Percentiles rank a stretch among this genome's conserved stretches.
phyloP scores from a whole-genome alignment of 2,888 invertebrate genomes.

The Blomia tropicalis region DNA sequence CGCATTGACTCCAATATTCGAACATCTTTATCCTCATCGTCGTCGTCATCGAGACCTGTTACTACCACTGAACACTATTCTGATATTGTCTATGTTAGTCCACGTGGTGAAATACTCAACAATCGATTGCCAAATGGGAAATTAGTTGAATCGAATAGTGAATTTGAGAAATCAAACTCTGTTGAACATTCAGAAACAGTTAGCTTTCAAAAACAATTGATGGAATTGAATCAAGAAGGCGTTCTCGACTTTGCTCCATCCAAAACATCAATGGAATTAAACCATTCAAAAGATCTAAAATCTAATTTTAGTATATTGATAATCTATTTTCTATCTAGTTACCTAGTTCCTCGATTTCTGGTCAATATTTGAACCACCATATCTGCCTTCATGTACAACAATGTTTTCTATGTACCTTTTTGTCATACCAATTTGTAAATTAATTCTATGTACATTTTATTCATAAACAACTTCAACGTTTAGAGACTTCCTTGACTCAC shows the following conservation, averaged over 20 bases:
- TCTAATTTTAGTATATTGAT: too few species aligned
- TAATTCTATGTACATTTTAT: not conserved
- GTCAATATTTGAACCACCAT: too few species aligned
- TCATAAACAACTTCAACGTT: not conserved
- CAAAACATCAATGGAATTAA: too few species aligned
- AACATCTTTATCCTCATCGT: too few species aligned
- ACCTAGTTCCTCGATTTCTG: too few species aligned
- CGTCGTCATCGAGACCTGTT: too few species aligned
- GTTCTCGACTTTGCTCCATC: not conserved
- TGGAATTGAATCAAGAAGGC: not conserved
- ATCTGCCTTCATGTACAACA: too few species aligned
- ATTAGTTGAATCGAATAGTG: not conserved
- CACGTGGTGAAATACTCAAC: not conserved
- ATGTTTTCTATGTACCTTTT: too few species aligned
- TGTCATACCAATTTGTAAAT: too few species aligned
- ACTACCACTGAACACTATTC: not conserved
- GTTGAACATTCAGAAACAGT: not conserved
- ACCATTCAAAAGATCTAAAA: too few species aligned
- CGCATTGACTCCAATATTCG: not conserved
- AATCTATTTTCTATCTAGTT: too few species aligned
- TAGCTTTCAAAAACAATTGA: conserved; percentile 6
- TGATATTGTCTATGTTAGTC: conserved; percentile 5
- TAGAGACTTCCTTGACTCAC: not conserved
- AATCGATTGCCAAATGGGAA: not conserved
- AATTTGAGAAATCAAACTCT: not conserved